These are phyloP conservation scores for Apodemus agrarius DNA, from an alignment of 2,797 vertebrate species.

Conservation along the genomic window DNA sequence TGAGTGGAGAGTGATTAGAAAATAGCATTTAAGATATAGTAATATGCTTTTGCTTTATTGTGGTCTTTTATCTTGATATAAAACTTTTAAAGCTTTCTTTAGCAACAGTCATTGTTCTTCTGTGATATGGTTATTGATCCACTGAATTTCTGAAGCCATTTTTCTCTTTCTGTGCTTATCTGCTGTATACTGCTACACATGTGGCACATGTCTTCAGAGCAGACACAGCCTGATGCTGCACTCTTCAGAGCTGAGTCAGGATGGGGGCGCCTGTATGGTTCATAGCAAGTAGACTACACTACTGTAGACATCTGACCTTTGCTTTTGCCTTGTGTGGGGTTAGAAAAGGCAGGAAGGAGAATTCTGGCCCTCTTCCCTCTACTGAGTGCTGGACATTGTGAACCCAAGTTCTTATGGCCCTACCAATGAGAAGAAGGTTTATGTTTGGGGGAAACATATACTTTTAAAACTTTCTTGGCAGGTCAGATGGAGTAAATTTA, in stretches of 20 bases:
- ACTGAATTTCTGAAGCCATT: no score
- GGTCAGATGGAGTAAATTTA: constrained; percentile 97
- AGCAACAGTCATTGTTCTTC: no score
- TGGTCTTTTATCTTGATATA: no score
- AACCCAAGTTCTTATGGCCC: constrained; percentile 90
- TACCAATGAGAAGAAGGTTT: constrained; percentile 92
- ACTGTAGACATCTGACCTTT: constrained; percentile 88
- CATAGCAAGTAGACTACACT: constrained; percentile 91
- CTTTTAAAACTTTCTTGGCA: constrained; percentile 93
- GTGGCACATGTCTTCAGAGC: no score
- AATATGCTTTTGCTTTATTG: neutral
- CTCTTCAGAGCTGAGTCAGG: no score
- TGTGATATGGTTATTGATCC: no score
- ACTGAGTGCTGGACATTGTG: constrained; percentile 86
- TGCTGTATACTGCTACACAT: no score
- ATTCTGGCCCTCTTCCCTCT: constrained; percentile 85
- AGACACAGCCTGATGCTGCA: no score
- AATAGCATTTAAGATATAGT: neutral
- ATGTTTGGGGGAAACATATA: constrained; percentile 91
- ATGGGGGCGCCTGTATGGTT: neutral
- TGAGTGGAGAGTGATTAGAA: neutral
- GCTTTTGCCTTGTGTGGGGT: constrained; percentile 89
- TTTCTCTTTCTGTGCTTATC: no score
- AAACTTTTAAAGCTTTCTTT: no score
- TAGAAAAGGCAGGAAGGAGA: constrained; percentile 88